Base-by-base conservation (phyloP, 2,113 vertebrate species). In the Tyto alba region DNA sequence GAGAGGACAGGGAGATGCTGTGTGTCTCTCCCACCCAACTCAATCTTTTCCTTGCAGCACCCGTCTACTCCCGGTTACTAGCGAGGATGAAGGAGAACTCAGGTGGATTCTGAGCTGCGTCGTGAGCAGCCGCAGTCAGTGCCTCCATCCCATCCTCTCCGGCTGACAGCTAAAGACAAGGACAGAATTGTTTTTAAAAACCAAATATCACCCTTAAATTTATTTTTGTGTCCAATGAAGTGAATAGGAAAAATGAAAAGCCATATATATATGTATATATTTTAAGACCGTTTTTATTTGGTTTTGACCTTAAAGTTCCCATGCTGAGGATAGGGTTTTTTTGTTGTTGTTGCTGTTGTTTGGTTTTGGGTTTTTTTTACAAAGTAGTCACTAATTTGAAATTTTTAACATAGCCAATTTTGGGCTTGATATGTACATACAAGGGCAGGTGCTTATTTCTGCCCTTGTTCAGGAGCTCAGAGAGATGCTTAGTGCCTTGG, bases 51-150 rank as follows among this genome's bases (percentile, higher is more conserved):
- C 88, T 52, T 88, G 47, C 98, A 98, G 98, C 97, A 7, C 98
- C 98, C 3, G 97, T 96, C 47, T 98, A 98, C 67, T 95, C 97
- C 91, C 97, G 93, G 96, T 74, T 98, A 89, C 64, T 98, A 56
- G 97, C 97, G 8, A 98, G 93, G 95, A 95, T 98, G 97, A 98
- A 97, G 92, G 98, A 97, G 40, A 98, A 95, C 95, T 55, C 67
- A 0, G 38, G 97, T 81, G 21, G 88, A 84, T 78, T 55, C 69
- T 19, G 38, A 93, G 79, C 85, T 12, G 5, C 17, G 1, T 4
- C 27, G 1, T 45, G 68, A 95, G 72, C 81, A 77, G 5, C 38
- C 45, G 2, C 75, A 30, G 47, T 9, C 92, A 74, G 57, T 18
- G 7, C 68, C 91, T 96, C 90, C 82, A 76, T 18, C 92, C 94